Percentiles rank a stretch among this genome's conserved stretches.
These are phyloP conservation scores for Ahaetulla prasina DNA, from an alignment of 2,113 vertebrate genomes.

Conservation along the genomic window DNA sequence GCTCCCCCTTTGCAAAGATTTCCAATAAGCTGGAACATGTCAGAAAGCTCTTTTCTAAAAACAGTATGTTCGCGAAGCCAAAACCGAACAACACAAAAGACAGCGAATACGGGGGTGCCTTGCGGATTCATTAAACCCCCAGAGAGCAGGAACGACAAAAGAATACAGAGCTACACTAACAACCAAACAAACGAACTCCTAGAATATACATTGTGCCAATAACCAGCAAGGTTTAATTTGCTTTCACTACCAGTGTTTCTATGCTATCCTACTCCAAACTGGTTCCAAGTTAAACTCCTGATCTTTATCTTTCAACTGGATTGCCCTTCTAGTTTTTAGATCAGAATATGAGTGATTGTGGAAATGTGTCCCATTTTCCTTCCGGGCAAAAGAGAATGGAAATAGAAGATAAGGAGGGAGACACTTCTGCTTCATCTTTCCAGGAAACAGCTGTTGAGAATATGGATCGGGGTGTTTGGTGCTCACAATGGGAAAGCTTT, in stretches of 20 bases:
- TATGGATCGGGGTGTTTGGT: not conserved
- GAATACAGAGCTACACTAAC: not conserved
- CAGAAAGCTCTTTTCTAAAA: not conserved
- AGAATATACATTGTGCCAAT: not conserved
- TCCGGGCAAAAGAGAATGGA: not conserved
- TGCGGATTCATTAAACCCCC: not conserved
- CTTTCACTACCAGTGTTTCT: not conserved
- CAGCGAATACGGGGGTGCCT: not conserved
- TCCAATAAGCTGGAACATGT: not conserved
- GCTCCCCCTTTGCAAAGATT: not conserved
- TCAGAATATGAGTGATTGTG: not conserved
- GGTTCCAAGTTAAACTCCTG: not conserved
- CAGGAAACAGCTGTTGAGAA: not conserved
- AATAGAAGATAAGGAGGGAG: not conserved
- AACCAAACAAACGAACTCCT: not conserved
- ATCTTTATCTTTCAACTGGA: not conserved
- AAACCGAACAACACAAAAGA: not conserved
- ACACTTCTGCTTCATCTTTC: not conserved
- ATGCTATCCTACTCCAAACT: not conserved
- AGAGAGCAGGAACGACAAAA: not conserved
- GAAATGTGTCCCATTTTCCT: not conserved
- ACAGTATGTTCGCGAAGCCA: not conserved
- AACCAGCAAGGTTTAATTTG: not conserved
- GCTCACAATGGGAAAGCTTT: not conserved
- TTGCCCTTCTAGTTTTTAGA: not conserved